These are phyloP conservation scores for Axis porcinus DNA, from an alignment of 2,113 vertebrate species.

Conservation along the genomic window DNA sequence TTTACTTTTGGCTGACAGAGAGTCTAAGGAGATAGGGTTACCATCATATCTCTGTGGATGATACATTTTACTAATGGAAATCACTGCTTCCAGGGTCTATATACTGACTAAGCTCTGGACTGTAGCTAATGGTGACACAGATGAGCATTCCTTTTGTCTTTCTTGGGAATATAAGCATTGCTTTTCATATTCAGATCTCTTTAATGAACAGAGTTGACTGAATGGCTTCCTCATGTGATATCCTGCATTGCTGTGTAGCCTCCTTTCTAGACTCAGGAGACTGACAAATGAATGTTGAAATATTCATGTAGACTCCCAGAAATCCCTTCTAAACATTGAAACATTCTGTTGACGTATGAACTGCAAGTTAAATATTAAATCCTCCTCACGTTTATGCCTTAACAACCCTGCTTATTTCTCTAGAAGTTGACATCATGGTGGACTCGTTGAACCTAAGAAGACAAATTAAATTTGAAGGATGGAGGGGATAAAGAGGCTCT, in stretches of 20 bases:
- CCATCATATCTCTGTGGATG: neutral
- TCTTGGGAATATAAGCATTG: neutral
- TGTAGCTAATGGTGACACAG: neutral
- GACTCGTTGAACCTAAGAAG: neutral
- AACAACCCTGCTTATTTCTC: neutral
- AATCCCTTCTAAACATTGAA: neutral
- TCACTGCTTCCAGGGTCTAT: neutral
- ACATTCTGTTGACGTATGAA: neutral
- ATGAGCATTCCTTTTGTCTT: neutral
- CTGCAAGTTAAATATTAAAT: neutral
- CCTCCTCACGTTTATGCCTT: neutral
- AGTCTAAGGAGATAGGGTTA: neutral
- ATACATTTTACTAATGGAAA: slow-evolving; percentile 1
- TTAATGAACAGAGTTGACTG: neutral
- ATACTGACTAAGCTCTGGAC: neutral
- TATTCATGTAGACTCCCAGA: neutral
- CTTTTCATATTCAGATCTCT: slow-evolving; percentile 2
- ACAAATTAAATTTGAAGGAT: neutral
- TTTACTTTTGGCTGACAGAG: neutral
- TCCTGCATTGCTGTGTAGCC: neutral
- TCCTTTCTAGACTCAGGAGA: neutral
- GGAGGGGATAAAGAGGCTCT: neutral
- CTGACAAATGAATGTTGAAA: neutral
- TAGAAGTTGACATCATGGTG: neutral
- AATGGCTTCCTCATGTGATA: neutral